phyloP scores from a whole-genome alignment of 2,113 vertebrate species.

The Syngnathus floridae region DNA sequence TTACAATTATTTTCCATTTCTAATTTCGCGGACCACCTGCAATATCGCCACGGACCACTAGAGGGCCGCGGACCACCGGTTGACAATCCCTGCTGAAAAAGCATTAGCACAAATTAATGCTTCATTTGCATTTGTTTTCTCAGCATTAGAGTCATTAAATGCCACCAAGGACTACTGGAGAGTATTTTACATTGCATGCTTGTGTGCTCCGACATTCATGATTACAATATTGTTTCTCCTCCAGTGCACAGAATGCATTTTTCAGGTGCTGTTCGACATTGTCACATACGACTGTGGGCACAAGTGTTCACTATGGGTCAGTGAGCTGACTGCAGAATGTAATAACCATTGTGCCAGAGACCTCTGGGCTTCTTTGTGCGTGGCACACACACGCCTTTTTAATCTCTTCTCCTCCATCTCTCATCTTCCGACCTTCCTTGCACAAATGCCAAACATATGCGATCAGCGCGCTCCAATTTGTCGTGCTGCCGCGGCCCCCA shows the following conservation, averaged over 20 bases:
- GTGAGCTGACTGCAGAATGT: conserved; percentile 38
- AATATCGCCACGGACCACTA: too few species aligned
- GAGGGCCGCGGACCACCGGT: too few species aligned
- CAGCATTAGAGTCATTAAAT: not conserved
- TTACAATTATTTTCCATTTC: too few species aligned
- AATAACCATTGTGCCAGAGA: conserved; percentile 41
- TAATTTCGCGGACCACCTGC: too few species aligned
- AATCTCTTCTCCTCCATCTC: conserved; percentile 11
- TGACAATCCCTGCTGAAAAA: not conserved
- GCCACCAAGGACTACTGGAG: not conserved
- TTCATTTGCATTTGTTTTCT: not conserved
- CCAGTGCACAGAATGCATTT: conserved; percentile 9
- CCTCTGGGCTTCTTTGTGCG: conserved; percentile 42
- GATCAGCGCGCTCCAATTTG: conserved; percentile 16
- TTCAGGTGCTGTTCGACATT: conserved; percentile 20
- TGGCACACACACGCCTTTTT: conserved; percentile 27
- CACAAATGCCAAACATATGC: conserved; percentile 10
- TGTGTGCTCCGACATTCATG: not conserved
- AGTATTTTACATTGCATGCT: conserved; percentile 26
- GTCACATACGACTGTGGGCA: conserved; percentile 25
- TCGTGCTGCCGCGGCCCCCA: conserved; percentile 8
- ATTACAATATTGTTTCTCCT: conserved; percentile 12
- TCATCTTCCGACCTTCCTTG: conserved; percentile 29
- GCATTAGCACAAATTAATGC: not conserved
- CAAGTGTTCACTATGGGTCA: conserved; percentile 51